phyloP scores from a whole-genome alignment of 2,113 vertebrate genomes.

The Thymallus thymallus region DNA sequence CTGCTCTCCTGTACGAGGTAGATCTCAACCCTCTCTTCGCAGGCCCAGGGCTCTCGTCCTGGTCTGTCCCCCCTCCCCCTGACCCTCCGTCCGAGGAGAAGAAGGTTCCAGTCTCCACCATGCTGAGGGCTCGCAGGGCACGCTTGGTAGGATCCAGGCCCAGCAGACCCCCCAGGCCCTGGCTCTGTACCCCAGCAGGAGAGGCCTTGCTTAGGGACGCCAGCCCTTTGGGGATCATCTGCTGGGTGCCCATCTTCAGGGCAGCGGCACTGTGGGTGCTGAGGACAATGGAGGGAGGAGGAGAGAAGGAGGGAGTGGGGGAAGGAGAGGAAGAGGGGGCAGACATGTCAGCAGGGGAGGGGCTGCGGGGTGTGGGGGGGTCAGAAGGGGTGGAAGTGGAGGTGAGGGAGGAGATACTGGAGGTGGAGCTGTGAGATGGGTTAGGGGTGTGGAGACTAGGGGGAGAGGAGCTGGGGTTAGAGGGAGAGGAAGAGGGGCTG shows the following conservation, averaged over 20 bases:
- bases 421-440: conserved; percentile 62
- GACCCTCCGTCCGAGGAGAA: conserved; percentile 59
- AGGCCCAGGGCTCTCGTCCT: conserved; percentile 72
- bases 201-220: conserved; percentile 70
- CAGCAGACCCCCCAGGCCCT: conserved; percentile 37
- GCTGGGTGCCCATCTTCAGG: conserved; percentile 85
- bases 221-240: conserved; percentile 86
- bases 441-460: conserved; percentile 25
- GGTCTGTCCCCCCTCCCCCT: conserved; percentile 48
- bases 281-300: conserved; percentile 69
- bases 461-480: not conserved
- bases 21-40: conserved; percentile 84
- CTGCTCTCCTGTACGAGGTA: conserved; percentile 91
- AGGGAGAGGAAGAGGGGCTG: conserved; percentile 10
- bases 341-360: conserved; percentile 53
- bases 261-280: conserved; percentile 87
- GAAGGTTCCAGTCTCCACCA: conserved; percentile 79
- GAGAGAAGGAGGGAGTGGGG: conserved; percentile 50
- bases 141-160: conserved; percentile 73
- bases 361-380: conserved; percentile 55
- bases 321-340: conserved; percentile 55
- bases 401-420: conserved; percentile 54
- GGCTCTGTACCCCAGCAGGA: conserved; percentile 39
- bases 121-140: conserved; percentile 77
- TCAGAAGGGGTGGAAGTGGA: conserved; percentile 35